These are phyloP conservation scores for Pteromalus puparum DNA, from an alignment of 1,140 invertebrate species.

Conservation along the genomic window DNA sequence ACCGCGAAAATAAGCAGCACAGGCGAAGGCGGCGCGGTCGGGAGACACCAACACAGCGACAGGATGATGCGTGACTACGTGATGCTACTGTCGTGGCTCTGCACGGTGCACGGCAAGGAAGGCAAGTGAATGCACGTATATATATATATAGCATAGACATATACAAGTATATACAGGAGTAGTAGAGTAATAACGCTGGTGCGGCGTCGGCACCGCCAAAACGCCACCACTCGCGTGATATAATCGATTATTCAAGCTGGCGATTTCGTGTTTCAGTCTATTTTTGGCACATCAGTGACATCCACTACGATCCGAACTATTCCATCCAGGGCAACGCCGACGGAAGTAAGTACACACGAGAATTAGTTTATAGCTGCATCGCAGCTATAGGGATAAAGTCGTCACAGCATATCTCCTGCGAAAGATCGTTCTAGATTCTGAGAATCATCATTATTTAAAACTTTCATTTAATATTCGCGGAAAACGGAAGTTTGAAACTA, in stretches of 20 bases:
- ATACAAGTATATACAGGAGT: no score
- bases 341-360: slow-evolving; percentile 36
- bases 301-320: slow-evolving; percentile 90
- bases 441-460: no score
- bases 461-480: no score
- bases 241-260: slow-evolving; percentile 19
- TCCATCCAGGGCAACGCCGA: slow-evolving; percentile 68
- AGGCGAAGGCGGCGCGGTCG: background rate
- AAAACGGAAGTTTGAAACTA: no score
- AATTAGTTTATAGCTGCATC: background rate
- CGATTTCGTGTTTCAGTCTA: slow-evolving; percentile 82
- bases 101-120: slow-evolving; percentile 70
- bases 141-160: background rate
- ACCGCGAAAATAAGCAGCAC: background rate
- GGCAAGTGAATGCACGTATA: slow-evolving; percentile 57
- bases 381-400: no score
- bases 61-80: slow-evolving; percentile 72
- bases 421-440: no score
- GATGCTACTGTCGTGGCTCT: slow-evolving; percentile 71
- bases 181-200: background rate
- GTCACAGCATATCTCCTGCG: no score
- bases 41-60: background rate
- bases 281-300: slow-evolving; percentile 95
- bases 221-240: background rate
- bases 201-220: background rate